Conservation (phyloP, 2,797 vertebrate genomes). For the Hyperoplus immaculatus region DNA sequence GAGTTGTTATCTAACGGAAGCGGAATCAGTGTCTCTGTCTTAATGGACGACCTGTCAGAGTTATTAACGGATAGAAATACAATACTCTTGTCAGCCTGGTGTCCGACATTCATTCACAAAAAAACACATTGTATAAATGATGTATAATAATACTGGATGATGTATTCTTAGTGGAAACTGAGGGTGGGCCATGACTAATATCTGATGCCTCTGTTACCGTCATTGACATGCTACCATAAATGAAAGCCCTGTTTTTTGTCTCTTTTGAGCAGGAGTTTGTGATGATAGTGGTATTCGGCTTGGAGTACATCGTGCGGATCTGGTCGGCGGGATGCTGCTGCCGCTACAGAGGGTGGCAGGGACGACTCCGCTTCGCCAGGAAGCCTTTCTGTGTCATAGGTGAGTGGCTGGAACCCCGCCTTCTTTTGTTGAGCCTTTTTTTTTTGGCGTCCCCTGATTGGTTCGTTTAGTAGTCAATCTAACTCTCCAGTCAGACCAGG, state of each 20-base stretch:
- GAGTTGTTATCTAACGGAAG: slow-evolving; percentile 41
- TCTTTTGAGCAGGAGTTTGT: slow-evolving; percentile 91
- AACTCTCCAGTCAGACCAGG: too few relatives aligned
- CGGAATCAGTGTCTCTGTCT: slow-evolving; percentile 5
- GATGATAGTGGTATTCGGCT: slow-evolving; percentile 98
- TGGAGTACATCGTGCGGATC: slow-evolving; percentile 96
- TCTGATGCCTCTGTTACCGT: neutral
- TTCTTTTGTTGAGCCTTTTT: neutral
- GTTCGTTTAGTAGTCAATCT: too few relatives aligned
- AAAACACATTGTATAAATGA: slow-evolving; percentile 17
- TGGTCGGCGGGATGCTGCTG: slow-evolving; percentile 98
- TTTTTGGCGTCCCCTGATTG: too few relatives aligned
- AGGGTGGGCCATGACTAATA: neutral
- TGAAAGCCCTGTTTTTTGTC: slow-evolving; percentile 3
- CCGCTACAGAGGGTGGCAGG: slow-evolving; percentile 97
- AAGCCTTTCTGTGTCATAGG: slow-evolving; percentile 98
- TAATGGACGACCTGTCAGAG: slow-evolving; percentile 5
- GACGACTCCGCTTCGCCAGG: slow-evolving; percentile 93
- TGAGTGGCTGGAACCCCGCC: slow-evolving; percentile 72
- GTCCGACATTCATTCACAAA: slow-evolving; percentile 13
- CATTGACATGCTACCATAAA: neutral
- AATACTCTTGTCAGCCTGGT: neutral
- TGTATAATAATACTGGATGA: neutral
- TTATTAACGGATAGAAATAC: slow-evolving; percentile 8
- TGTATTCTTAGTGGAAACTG: slow-evolving; percentile 2